phyloP scores from a whole-genome alignment of 2,797 vertebrate genomes.

The Coracias cyanogaster region DNA sequence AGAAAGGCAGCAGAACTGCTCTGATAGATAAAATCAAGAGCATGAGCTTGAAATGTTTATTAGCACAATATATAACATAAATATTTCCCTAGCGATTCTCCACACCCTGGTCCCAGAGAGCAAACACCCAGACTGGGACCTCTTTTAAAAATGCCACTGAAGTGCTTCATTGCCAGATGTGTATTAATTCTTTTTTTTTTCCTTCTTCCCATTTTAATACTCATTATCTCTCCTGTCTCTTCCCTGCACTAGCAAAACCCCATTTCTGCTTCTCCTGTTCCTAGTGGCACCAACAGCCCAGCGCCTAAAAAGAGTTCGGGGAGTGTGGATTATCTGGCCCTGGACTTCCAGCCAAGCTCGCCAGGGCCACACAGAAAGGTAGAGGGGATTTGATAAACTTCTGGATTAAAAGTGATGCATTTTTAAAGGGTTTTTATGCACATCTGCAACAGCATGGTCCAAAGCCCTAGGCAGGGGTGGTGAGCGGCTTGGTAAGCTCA shows the following conservation, averaged over 20 bases:
- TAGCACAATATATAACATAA: neutral
- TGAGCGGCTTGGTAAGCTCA: neutral
- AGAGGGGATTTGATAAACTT: neutral
- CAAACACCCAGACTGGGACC: neutral
- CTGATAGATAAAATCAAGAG: neutral
- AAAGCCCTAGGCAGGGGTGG: neutral
- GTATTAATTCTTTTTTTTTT: neutral
- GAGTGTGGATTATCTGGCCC: conserved; percentile 94
- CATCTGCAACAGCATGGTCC: neutral
- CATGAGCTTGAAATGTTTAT: neutral
- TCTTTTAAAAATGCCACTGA: neutral
- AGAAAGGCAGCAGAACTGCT: neutral
- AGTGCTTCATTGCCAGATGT: neutral
- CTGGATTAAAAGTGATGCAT: neutral
- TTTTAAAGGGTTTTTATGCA: neutral
- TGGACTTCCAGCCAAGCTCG: conserved; percentile 95
- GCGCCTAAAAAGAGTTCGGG: conserved; percentile 91
- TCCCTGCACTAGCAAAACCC: conserved; percentile 91
- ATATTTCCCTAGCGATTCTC: neutral
- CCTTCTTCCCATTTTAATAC: conserved; percentile 29
- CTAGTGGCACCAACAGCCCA: conserved; percentile 96
- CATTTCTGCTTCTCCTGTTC: conserved; percentile 94
- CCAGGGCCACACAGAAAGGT: conserved; percentile 97
- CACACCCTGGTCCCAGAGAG: neutral
- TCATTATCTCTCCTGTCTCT: conserved; percentile 19